Evolutionary conservation across 2,888 invertebrate genomes (phyloP), one percentile per base, ranked within the genome.

Genomic region (Archaeoteleia sp.): DNA sequence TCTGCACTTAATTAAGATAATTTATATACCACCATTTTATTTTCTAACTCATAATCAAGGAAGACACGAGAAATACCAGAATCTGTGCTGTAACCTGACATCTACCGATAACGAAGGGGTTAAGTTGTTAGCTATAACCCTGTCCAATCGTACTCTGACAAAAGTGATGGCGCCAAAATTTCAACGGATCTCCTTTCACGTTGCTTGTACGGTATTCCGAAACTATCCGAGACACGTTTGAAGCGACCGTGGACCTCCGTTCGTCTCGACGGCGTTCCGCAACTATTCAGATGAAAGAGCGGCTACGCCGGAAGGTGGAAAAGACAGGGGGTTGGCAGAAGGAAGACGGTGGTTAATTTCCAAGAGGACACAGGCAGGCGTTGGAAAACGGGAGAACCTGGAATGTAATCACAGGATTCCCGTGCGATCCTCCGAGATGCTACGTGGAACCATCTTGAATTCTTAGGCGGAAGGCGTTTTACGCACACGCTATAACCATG

Each of bases 361-460:
- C 65, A 70, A 60, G 65, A 71, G 69, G 61, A 66, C 61, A 66
- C 39, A 57, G 53, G 69, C 60, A 60, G 48, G 55, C 55, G 63
- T 51, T 63, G 60, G 63, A 60, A 60, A 67, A 67, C 46, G 70
- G 72, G 70, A 55, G 73, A 77, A 75, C 65, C 75, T 75, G 83
- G 84, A 84, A 85, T 85, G 84, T 84, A 84, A 85, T 85, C 84
- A 84, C 83, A 80, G 81, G 83, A 84, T 84, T 84, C 84, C 76
- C 82, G 78, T 69, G 80, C 78, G 80, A 82, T 82, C 80, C 83
- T 82, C 79, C 78, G 79, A 77, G 80, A 81, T 79, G 77, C 78
- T 76, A 71, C 70, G 63, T 54, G 72, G 77, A 74, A 78, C 82
- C 82, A 82, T 82, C 75, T 81, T 82, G 84, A 80, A 84, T 84